phyloP scores from a whole-genome alignment of 2,113 vertebrate species.

The Coturnix japonica region DNA sequence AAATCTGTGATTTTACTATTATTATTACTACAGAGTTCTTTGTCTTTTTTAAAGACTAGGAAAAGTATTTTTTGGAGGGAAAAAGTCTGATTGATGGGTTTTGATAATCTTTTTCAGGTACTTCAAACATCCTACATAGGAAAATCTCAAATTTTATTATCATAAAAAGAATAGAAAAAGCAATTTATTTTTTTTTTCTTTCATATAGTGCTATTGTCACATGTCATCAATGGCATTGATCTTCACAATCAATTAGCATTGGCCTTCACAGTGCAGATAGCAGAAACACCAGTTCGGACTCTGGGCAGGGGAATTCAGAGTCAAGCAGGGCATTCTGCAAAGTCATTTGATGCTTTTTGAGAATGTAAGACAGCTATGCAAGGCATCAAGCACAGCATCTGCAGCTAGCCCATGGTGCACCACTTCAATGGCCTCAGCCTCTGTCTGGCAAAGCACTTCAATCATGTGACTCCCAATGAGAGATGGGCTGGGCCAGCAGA shows the following conservation, averaged over 20 bases:
- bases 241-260: neutral
- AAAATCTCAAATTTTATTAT: neutral
- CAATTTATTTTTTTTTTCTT: neutral
- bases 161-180: neutral
- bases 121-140: neutral
- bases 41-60: neutral
- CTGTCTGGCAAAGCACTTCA: neutral
- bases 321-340: neutral
- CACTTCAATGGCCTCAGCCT: neutral
- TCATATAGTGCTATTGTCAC: neutral
- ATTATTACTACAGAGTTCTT: neutral
- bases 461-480: neutral
- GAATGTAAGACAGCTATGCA: neutral
- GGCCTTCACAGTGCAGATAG: neutral
- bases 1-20: neutral
- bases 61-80: accelerated
- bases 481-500: accelerated
- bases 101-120: neutral
- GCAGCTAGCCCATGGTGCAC: neutral
- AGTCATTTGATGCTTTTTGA: neutral
- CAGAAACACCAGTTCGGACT: neutral
- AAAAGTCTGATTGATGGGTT: neutral
- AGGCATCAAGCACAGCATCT: neutral
- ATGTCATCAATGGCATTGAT: neutral
- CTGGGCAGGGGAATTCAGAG: neutral